Base-by-base conservation (phyloP, 2,888 invertebrate species). In the Agapetus fuscipes region DNA sequence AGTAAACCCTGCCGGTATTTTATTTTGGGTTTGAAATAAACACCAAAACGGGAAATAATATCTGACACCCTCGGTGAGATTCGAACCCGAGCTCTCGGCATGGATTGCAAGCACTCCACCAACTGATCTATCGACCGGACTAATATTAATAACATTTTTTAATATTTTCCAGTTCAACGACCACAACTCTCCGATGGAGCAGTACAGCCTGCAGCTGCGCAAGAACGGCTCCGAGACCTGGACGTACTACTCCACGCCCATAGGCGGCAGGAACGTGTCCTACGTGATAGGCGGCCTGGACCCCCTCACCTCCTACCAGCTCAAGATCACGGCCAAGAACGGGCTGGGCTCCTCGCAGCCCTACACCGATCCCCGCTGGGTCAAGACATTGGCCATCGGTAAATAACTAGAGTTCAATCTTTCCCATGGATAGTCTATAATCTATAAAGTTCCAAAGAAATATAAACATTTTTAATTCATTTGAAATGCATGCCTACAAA, bases 291-390 rank as follows among this genome's bases (percentile, higher is more conserved):
- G 73, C 37, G 74, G 74, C 12, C 68, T 85, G 41, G 66, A 73
- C 25, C 77, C 76, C 2, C 71, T 73, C 4, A 80, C 82, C 0
- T 70, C 71, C 0, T 89, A 88, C 54, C 66, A 71, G 34, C 56
- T 89, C 2, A 71, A 73, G 46, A 72, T 89, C 24, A 64, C 68
- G 37, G 87, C 84, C 0, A 68, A 59, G 7, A 88, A 88, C 46
- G 62, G 63, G 0, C 72, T 78, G 50, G 84, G 83, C 1, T 56
- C 55, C 7, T 77, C 78, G 14, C 66, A 66, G 6, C 58, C 60
- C 10, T 66, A 73, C 41, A 64, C 66, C 1, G 70, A 70, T 44
- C 67, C 67, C 16, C 60, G 66, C 9, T 64, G 67, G 37, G 72
- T 80, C 1, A 71, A 60, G 30, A 86, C 86, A 0, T 59, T 88